Evolutionary conservation across 2,113 vertebrate genomes (phyloP).

Genomic region (Dicrurus megarhynchus): DNA sequence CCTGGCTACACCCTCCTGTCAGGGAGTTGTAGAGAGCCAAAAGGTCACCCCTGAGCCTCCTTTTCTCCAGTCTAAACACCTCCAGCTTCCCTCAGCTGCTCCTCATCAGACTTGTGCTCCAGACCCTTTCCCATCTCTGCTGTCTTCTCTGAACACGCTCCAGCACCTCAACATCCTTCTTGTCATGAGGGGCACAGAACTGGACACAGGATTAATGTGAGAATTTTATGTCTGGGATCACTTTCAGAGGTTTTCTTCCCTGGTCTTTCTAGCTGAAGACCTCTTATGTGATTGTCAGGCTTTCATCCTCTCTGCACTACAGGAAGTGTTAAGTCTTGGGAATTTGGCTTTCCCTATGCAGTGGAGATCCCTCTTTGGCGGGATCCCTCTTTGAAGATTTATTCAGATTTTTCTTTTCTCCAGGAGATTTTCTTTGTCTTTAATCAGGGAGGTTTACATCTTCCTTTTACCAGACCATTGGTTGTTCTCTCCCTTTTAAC

Average conservation of each 20-base stretch:
- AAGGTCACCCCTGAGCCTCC: background rate
- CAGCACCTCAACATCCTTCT: background rate
- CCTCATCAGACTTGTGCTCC: background rate
- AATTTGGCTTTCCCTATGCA: background rate
- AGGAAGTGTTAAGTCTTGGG: background rate
- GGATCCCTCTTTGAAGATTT: background rate
- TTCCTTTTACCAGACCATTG: background rate
- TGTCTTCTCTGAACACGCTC: background rate
- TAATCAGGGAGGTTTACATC: background rate
- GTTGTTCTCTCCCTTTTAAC: slow-evolving; percentile 9
- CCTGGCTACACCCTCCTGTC: background rate
- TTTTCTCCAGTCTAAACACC: background rate
- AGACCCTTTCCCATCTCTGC: background rate
- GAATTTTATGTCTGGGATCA: background rate
- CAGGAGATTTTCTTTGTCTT: background rate
- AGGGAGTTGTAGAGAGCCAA: background rate
- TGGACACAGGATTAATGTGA: background rate
- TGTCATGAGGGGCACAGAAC: background rate
- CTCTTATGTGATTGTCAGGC: background rate
- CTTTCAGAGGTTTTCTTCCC: background rate
- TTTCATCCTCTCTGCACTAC: background rate
- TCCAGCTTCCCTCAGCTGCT: background rate
- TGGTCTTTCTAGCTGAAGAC: background rate
- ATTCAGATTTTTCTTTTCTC: background rate
- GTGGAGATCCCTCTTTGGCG: background rate